These are phyloP conservation scores for Fringilla coelebs DNA, from an alignment of 2,797 vertebrate genomes.

Conservation along the genomic window DNA sequence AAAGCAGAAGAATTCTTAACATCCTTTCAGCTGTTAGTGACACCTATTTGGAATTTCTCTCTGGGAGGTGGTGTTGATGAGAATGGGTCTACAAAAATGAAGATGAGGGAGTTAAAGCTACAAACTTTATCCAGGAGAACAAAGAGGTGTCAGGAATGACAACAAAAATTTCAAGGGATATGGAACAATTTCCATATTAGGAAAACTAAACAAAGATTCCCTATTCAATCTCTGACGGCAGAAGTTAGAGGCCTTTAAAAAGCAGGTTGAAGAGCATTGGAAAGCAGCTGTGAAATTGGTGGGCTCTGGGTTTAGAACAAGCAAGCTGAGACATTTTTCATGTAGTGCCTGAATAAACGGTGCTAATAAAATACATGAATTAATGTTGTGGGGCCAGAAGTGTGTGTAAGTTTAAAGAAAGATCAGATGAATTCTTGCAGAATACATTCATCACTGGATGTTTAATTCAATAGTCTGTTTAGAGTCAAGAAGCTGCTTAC, in stretches of 20 bases:
- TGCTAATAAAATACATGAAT: background rate
- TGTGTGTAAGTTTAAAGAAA: background rate
- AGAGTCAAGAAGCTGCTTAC: background rate
- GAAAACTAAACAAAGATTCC: background rate
- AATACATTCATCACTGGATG: background rate
- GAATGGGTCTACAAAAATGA: background rate
- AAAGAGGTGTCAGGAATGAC: background rate
- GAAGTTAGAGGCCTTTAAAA: background rate
- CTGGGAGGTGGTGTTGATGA: background rate
- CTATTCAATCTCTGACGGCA: background rate
- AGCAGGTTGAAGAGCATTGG: background rate
- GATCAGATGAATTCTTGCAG: background rate
- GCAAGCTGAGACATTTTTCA: background rate
- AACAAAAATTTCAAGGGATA: background rate
- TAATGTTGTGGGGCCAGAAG: background rate
- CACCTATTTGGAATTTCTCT: background rate
- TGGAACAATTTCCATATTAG: background rate
- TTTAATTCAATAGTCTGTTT: background rate
- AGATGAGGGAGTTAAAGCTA: background rate
- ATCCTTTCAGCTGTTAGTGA: background rate
- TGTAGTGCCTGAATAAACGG: background rate
- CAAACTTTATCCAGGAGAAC: background rate
- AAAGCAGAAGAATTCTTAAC: background rate
- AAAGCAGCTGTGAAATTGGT: background rate
- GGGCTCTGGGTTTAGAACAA: background rate